Conservation (phyloP, 1,140 invertebrate species). For the Holcopasites calliopsidis region DNA sequence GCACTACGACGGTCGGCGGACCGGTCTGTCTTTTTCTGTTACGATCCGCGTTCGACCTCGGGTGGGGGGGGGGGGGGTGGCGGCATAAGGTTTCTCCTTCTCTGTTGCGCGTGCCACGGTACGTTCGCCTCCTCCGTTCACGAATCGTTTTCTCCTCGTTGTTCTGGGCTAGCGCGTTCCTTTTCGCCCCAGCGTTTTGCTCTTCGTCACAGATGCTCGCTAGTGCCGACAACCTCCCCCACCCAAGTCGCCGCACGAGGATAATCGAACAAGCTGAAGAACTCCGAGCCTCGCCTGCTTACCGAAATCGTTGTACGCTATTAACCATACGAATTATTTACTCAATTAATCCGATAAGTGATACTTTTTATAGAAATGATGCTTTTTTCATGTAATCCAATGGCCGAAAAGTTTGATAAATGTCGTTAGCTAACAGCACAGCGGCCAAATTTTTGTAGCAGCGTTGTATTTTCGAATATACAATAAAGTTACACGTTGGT, state of each 20-base stretch:
- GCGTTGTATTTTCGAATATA: constrained; percentile 6
- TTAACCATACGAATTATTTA: not conserved
- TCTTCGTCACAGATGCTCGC: constrained; percentile 60
- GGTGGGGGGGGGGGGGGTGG: constrained; percentile 55
- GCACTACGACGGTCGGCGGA: constrained; percentile 6
- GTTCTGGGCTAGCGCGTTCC: not conserved
- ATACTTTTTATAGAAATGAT: too few species aligned
- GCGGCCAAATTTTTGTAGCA: not conserved
- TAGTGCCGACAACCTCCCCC: constrained; percentile 60
- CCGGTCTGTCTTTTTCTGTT: constrained; percentile 54
- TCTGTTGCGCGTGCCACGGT: constrained; percentile 39
- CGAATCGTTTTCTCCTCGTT: constrained; percentile 30
- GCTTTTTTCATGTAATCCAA: not conserved
- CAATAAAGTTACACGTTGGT: constrained; percentile 1
- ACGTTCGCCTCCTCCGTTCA: constrained; percentile 12
- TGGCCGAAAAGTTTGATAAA: not conserved
- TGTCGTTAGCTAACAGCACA: not conserved
- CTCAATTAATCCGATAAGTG: too few species aligned
- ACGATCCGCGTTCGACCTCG: constrained; percentile 50
- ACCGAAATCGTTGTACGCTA: constrained; percentile 37
- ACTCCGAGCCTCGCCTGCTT: constrained; percentile 16
- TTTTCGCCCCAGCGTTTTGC: constrained; percentile 13
- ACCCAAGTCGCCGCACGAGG: constrained; percentile 29
- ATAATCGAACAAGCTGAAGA: constrained; percentile 54
- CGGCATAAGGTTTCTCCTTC: constrained; percentile 59